Evolutionary conservation across 2,113 vertebrate species (phyloP).

Genomic region (Lates calcarifer): DNA sequence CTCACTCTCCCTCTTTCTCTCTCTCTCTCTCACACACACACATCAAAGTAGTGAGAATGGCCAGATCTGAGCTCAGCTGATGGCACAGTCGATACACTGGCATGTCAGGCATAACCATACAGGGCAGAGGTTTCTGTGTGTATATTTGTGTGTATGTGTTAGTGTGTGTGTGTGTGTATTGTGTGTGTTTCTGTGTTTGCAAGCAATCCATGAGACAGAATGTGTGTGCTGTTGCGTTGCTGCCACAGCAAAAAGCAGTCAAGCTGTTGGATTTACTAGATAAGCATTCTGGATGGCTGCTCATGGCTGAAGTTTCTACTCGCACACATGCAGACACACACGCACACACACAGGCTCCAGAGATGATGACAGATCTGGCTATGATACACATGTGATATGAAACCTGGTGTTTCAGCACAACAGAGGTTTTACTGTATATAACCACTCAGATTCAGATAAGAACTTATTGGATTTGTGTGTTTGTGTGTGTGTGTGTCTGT

Average conservation of each 20-base stretch:
- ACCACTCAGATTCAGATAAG: slow-evolving; percentile 58
- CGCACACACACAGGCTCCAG: slow-evolving; percentile 21
- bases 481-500: slow-evolving; percentile 8
- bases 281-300: slow-evolving; percentile 77
- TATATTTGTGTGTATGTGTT: background rate
- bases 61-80: slow-evolving; percentile 60
- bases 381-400: slow-evolving; percentile 66
- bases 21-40: background rate
- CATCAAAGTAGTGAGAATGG: slow-evolving; percentile 42
- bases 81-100: slow-evolving; percentile 53
- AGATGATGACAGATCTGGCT: slow-evolving; percentile 59
- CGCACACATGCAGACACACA: background rate
- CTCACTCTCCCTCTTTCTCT: background rate
- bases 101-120: slow-evolving; percentile 30
- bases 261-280: slow-evolving; percentile 78
- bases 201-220: slow-evolving; percentile 14
- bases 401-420: slow-evolving; percentile 67
- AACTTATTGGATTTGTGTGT: slow-evolving; percentile 56
- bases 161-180: slow-evolving; percentile 9
- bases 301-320: slow-evolving; percentile 60
- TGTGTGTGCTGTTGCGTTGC: slow-evolving; percentile 56
- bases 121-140: background rate
- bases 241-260: slow-evolving; percentile 73
- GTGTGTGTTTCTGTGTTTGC: slow-evolving; percentile 21
- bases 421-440: slow-evolving; percentile 59